These are phyloP conservation scores for Amiota minor DNA, from an alignment of 2,888 invertebrate genomes.

Conservation along the genomic window DNA sequence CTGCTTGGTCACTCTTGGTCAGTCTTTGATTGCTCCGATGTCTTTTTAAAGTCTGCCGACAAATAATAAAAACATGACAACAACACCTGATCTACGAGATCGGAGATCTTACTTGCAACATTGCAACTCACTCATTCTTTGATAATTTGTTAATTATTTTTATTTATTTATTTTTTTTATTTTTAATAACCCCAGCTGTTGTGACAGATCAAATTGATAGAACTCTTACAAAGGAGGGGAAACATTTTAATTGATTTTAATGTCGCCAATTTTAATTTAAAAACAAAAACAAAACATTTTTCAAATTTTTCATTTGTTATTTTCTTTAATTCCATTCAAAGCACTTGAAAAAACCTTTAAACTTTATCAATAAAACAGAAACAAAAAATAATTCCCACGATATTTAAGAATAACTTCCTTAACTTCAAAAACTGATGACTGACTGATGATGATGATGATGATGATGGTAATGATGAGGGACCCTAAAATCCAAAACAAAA, in stretches of 20 bases:
- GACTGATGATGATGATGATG: too few species aligned
- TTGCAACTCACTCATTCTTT: conserved; percentile 6
- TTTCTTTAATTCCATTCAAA: not conserved
- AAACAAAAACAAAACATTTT: too few species aligned
- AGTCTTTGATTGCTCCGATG: too few species aligned
- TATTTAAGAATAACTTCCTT: too few species aligned
- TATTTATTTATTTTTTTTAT: conserved; percentile 24
- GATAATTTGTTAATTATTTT: conserved; percentile 36
- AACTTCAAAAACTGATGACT: too few species aligned
- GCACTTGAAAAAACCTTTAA: too few species aligned
- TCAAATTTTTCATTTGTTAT: conserved; percentile 58
- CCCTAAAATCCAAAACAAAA: conserved; percentile 2
- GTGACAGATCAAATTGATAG: conserved; percentile 42
- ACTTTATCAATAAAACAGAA: too few species aligned
- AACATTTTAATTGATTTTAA: too few species aligned
- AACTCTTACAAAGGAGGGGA: too few species aligned
- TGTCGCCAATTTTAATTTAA: too few species aligned
- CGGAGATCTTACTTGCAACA: conserved; percentile 31
- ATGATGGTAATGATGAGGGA: not conserved
- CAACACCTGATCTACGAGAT: conserved; percentile 51
- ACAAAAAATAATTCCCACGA: too few species aligned
- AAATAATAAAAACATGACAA: conserved; percentile 50
- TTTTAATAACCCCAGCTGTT: conserved; percentile 41
- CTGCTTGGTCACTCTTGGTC: not conserved
- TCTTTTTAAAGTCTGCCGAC: not conserved